These are phyloP conservation scores for Lipotes vexillifer DNA, from an alignment of 2,113 vertebrate species.

Conservation along the genomic window DNA sequence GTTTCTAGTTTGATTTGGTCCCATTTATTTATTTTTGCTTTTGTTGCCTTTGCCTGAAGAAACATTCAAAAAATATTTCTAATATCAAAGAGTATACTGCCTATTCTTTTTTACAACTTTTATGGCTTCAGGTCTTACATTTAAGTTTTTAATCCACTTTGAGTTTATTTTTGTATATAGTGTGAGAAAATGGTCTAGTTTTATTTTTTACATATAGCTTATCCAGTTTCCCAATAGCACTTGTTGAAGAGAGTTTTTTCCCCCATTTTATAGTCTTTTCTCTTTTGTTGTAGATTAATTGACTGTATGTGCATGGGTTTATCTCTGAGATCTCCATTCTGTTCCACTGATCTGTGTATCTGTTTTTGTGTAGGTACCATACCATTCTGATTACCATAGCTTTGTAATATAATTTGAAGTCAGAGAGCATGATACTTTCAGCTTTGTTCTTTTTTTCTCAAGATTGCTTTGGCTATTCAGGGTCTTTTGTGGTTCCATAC, in stretches of 20 bases:
- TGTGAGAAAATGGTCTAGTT: background rate
- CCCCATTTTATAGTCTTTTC: background rate
- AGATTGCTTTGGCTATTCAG: background rate
- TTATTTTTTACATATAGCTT: background rate
- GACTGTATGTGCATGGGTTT: background rate
- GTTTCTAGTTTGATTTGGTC: background rate
- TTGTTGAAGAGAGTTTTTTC: background rate
- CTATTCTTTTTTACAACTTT: background rate
- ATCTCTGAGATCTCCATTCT: background rate
- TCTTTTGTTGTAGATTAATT: background rate
- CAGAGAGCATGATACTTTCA: background rate
- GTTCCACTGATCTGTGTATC: background rate
- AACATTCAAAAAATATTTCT: background rate
- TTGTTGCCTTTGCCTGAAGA: background rate
- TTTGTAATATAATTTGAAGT: background rate
- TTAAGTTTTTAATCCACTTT: background rate
- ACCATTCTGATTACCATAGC: background rate
- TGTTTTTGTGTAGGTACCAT: background rate
- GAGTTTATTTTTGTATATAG: background rate
- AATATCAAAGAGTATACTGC: background rate
- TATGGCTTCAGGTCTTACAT: rapidly evolving
- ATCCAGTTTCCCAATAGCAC: background rate
- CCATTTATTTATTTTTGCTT: background rate
- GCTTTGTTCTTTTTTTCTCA: background rate
- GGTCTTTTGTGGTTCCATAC: background rate